Evolutionary conservation across 2,888 invertebrate genomes (phyloP), one percentile per base, ranked within the genome.

Genomic region (Campaea margaritaria): DNA sequence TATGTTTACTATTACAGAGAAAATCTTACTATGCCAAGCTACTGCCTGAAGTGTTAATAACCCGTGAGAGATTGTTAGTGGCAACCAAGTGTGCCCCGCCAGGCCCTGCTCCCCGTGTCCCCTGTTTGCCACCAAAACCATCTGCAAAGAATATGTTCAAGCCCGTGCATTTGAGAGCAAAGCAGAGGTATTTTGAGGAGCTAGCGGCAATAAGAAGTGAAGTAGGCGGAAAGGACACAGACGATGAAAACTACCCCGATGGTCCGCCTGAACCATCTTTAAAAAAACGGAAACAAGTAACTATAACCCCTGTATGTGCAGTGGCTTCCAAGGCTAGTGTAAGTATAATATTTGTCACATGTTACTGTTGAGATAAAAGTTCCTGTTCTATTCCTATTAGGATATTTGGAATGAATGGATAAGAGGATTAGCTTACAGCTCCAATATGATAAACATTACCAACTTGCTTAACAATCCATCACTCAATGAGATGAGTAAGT

Each of bases 211-310:
- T 97, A 28, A 76, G 87, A 62, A 93, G 95, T 72, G 94, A 95
- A 70, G 95, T 96, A 70, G 93, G 96, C 50, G 95, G 96, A n/a
- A 94, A 96, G 50, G 93, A 94, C 59, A 96, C 96, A 28, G 97
- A 97, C 67, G 96, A 96, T 87, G 97, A 97, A 70, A 95, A 95
- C 73, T 95, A 95, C 80, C 95, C 95, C 42, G 95, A 95, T 78
- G 95, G 95, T 0, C 94, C 95, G 36, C 94, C 94, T 34, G 92
- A 93, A 49, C 83, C 94, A 43, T 93, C 93, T 31, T 86, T 93
- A 62, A 95, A 94, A 74, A 95, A 94, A 73, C 93, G 93, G 60
- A 93, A 94, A 72, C 93, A 72, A 62, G 54, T 66, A 43, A n/a
- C 44, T 27, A 44, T 42, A 15, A 64, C 51, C 14, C 57, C 54